Conservation (phyloP, 2,113 vertebrate genomes). For the Salvelinus sp. region DNA sequence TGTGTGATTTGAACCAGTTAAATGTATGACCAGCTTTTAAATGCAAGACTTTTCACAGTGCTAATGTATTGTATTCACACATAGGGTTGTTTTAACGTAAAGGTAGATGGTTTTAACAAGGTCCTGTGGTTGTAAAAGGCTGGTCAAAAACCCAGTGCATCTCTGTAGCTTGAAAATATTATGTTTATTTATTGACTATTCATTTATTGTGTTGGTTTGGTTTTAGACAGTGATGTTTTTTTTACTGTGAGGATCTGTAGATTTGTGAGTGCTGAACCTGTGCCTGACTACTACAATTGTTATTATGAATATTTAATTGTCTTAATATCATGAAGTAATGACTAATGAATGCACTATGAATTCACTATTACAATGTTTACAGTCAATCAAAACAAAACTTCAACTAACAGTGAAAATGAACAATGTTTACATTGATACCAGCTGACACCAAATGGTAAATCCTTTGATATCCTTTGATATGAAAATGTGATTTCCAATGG, state of each 20-base stretch:
- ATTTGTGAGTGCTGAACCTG: constrained; percentile 67
- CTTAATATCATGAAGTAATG: constrained; percentile 45
- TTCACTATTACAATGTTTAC: constrained; percentile 61
- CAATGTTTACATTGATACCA: constrained; percentile 71
- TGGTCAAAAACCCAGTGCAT: constrained; percentile 64
- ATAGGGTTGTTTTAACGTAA: constrained; percentile 10
- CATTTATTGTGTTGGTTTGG: constrained; percentile 45
- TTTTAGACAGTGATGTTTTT: constrained; percentile 63
- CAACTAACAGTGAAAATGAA: constrained; percentile 39
- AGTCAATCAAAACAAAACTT: constrained; percentile 46
- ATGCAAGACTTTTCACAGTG: constrained; percentile 13
- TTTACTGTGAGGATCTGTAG: constrained; percentile 63
- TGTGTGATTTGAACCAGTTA: constrained; percentile 51
- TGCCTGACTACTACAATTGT: constrained; percentile 62
- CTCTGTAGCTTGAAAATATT: constrained; percentile 57
- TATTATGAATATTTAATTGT: constrained; percentile 55
- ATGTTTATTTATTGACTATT: too few species aligned
- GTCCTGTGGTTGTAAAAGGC: constrained; percentile 21
- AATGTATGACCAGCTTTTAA: constrained; percentile 43
- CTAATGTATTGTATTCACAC: constrained; percentile 13
- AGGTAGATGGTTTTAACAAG: constrained; percentile 13
- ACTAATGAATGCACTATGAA: constrained; percentile 56
- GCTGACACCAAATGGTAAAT: constrained; percentile 67
- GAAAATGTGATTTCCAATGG: constrained; percentile 37
- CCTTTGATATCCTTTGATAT: constrained; percentile 53